Evolutionary conservation across 2,113 vertebrate genomes (phyloP), one percentile per base, ranked within the genome.

Genomic region (Gyps fulvus): DNA sequence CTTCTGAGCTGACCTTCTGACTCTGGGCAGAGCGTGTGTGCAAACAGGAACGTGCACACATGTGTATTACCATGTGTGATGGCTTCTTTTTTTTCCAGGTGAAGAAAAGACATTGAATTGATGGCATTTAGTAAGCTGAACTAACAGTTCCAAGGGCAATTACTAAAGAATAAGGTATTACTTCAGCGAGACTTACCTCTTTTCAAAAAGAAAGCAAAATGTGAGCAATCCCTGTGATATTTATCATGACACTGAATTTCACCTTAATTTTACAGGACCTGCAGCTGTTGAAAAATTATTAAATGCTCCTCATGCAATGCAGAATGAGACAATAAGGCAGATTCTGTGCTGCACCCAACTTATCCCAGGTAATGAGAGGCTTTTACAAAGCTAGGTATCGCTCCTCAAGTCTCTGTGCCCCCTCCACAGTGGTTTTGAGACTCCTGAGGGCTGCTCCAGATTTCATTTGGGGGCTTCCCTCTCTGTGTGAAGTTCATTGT

Each of bases 21-120:
- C n/a, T 58, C 47, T 16, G 49, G 38, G 13, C 10, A 52, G 58
- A 36, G 3, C 4, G 1, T 4, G 4, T 25, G 34, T 1, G 25
- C 14, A 21, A 11, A 6, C 19, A 43, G 5, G 23, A 57, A 15
- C 6, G 27, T 7, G 18, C 13, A 27, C 23, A 29, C 4, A 5
- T 1, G 0, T 10, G 3, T 19, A 25, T 22, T 83, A 4, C 4
- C 11, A 10, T 18, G 16, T n/a, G 5, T 40, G 40, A 16, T 27
- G 16, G 7, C 0, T 42, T 47, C 54, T 77, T 47, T 47, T 2
- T 52, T 78, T 43, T 16, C 15, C 21, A 52, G 4, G 31, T 52
- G 59, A 62, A 91, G 14, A 69, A 16, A 66, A 65, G 40, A 6
- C 10, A 8, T 23, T 32, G 18, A 84, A 74, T n/a, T 6, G 55